phyloP scores from a whole-genome alignment of 1,140 invertebrate genomes.

The Chironomus striatipennis region DNA sequence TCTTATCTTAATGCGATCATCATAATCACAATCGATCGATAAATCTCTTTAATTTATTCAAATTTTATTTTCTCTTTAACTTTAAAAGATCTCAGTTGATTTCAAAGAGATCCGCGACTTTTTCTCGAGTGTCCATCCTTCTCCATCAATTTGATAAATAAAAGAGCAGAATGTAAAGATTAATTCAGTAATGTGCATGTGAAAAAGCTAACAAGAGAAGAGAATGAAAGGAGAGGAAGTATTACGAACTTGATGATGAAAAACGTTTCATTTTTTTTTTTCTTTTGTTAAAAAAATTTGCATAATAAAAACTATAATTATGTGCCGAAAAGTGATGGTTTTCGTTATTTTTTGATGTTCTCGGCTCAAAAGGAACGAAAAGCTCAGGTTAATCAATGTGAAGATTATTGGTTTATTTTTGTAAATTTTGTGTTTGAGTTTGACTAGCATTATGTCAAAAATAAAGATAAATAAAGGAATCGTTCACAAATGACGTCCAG shows the following conservation, averaged over 20 bases:
- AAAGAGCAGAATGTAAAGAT: background rate
- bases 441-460: too few relatives aligned
- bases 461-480: background rate
- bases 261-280: background rate
- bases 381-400: too few relatives aligned
- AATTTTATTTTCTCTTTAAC: too few relatives aligned
- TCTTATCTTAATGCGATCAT: slow-evolving; percentile 1
- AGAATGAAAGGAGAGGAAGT: background rate
- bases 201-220: background rate
- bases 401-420: too few relatives aligned
- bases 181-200: background rate
- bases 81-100: background rate
- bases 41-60: background rate
- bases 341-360: background rate
- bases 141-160: background rate
- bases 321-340: slow-evolving; percentile 5
- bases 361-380: background rate
- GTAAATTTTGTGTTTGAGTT: too few relatives aligned
- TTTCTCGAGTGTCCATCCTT: too few relatives aligned
- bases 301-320: slow-evolving; percentile 10
- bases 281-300: slow-evolving; percentile 15
- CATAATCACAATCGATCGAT: slow-evolving; percentile 1
- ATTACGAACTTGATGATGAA: background rate
- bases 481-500: too few relatives aligned
- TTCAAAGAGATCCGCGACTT: background rate